Base-by-base conservation (phyloP, 2,113 vertebrate genomes). In the Burhinus oedicnemus region DNA sequence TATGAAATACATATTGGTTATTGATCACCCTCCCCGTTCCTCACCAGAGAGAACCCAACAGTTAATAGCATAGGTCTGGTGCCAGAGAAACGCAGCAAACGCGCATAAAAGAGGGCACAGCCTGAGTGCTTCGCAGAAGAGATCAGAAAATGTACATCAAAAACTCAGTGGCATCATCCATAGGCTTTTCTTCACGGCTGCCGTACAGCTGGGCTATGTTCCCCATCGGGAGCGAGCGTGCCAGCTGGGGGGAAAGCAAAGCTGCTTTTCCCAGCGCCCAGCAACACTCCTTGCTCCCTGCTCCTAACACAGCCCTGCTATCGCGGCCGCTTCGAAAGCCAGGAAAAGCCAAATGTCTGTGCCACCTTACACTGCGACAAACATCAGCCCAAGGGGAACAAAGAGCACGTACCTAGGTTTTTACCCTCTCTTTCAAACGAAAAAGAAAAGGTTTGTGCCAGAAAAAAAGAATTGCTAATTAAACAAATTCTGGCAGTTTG, bases 1-100 rank as follows among this genome's bases (percentile, higher is more conserved):
- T 90, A 91, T 95, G 91, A 93, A 95, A 90, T 95, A 94, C 87
- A 64, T 93, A 95, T 96, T 66, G 94, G 91, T 83, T 94, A 97
- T 97, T 2, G 79, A 97, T 64, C 5, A 2, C 62, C 9, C 36
- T 61, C 70, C 70, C 75, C 5, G 9, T 40, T 82, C 65, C 84
- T 76, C 81, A 45, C 29, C 75, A 79, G n/a, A 80, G 87, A 70
- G 68, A 70, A 38, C 60, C 89, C 87, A 54, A 44, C 70, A 32
- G 83, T 25, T 87, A 93, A 83, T 47, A 78, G 87, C 89, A 25
- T 2, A 5, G 34, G 25, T 52, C 75, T 77, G 71, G 22, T 80
- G 71, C 51, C 84, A 90, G 71, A 66, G 87, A 44, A 85, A 52
- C 62, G 75, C 55, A 72, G 54, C 65, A 79, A 85, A 58, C 45